Base-by-base conservation (phyloP, 2,113 vertebrate genomes). In the Microtus oregoni region DNA sequence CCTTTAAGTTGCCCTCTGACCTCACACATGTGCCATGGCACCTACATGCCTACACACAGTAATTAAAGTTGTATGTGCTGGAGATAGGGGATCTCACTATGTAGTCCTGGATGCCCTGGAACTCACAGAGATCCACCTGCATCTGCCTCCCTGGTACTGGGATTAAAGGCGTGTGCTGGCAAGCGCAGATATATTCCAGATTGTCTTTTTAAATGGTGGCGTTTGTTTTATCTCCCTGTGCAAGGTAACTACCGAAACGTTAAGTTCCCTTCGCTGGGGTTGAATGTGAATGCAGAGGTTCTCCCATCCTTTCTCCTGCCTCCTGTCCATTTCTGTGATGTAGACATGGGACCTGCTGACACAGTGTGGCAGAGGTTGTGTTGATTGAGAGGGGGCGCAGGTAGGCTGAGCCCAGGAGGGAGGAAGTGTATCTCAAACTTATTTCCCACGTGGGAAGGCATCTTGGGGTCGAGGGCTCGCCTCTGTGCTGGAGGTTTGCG, bases 401-500 rank as follows among this genome's bases (percentile, higher is more conserved):
- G 26, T 10, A 28, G 44, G 26, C 70, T 2, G 32, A 35, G 68
- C 6, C 67, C 67, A 68, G n/a, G n/a, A 28, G 58, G 8, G 35
- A 30, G 67, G 14, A 55, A 4, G 6, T 2, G 13, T 67, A 4
- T 14, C 10, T 79, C 41, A 26, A 5, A 32, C 14, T 72, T 8
- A 0, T 70, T 77, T 63, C 35, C 65, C 52, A 0, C 0, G 0
- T 4, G 22, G 67, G 41, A 72, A 44, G 63, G 30, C 22, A 30
- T 19, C 14, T 6, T 1, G 10, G 4, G 32, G 5, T n/a, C 5
- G 11, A 17, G 41, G 24, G 5, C 11, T 2, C 4, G 0, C 0
- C 24, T 28, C 67, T 14, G 17, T 19, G 20, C 50, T 44, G 77
- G 70, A 38, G 38, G 19, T 30, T 11, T 5, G n/a, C 35, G 4